Base-by-base conservation (phyloP, 1,140 invertebrate species). In the Fopius arisanus region DNA sequence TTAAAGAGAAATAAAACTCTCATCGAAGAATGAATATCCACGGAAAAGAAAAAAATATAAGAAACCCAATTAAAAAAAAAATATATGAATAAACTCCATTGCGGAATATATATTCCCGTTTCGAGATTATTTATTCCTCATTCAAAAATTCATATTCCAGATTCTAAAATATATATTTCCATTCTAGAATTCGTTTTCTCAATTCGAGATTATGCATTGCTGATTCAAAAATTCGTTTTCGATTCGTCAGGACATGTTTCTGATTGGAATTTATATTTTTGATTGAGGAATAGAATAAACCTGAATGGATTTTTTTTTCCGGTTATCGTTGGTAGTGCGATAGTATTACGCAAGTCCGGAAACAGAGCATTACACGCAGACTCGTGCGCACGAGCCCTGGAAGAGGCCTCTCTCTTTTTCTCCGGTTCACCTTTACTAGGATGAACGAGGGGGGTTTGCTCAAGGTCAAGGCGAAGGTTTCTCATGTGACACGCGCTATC, bases 391-490 rank as follows among this genome's bases (percentile, higher is more conserved):
- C 29, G 29, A 33, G 43, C 16, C 19, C 19, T 31, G 12, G 26
- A 67, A 23, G 54, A 43, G 66, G 21, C 67, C n/a, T 75, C 70
- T 74, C 68, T 76, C 73, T 74, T 67, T 62, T 80, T 75, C 76
- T 82, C 81, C 77, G 78, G 79, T 79, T 84, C 80, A 82, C 82
- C 82, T 85, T 81, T 84, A 78, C 79, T 80, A 81, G 80, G 75
- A 82, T 79, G 79, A 80, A 84, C 83, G 78, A 5, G 33, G 43
- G 43, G 79, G 79, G 78, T n/a, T 78, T 83, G 77, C 80, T 82
- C 82, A 83, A 86, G 84, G 83, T 81, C 82, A 79, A 84, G 83
- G 83, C 80, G 81, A 85, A 85, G 84, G 82, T 74, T 78, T 80
- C 73, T 78, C 72, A 72, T 72, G 66, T 40, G 14, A 67, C 62